Conservation (phyloP, 2,113 vertebrate genomes). For the Hydropotes inermis region DNA sequence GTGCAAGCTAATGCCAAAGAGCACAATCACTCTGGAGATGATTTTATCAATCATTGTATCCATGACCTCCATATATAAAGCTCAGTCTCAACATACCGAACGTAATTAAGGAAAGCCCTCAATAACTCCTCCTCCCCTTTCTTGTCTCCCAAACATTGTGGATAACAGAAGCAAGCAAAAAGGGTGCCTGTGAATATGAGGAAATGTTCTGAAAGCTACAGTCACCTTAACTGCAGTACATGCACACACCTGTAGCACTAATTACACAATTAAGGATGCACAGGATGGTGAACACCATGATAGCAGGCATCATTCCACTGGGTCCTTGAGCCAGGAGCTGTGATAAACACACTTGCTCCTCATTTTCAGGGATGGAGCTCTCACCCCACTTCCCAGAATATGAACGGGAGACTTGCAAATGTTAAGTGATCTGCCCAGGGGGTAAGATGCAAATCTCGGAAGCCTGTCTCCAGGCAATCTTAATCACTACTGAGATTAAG, state of each 20-base stretch:
- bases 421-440: background rate
- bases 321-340: rapidly evolving
- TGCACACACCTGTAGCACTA: rapidly evolving
- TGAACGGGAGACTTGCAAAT: background rate
- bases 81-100: background rate
- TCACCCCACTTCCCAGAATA: no score
- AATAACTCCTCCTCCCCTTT: background rate
- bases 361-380: background rate
- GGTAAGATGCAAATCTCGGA: background rate
- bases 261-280: rapidly evolving
- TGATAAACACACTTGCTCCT: rapidly evolving
- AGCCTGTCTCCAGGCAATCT: background rate
- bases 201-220: background rate
- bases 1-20: background rate
- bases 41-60: background rate
- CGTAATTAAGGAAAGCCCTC: rapidly evolving
- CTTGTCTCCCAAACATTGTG: background rate
- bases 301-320: rapidly evolving
- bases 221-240: rapidly evolving
- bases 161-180: background rate
- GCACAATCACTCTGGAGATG: background rate
- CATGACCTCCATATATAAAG: background rate
- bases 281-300: rapidly evolving
- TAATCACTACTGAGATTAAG: background rate
- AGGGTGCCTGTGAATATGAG: background rate